phyloP scores from a whole-genome alignment of 2,113 vertebrate species.

The Arothron firmamentum region DNA sequence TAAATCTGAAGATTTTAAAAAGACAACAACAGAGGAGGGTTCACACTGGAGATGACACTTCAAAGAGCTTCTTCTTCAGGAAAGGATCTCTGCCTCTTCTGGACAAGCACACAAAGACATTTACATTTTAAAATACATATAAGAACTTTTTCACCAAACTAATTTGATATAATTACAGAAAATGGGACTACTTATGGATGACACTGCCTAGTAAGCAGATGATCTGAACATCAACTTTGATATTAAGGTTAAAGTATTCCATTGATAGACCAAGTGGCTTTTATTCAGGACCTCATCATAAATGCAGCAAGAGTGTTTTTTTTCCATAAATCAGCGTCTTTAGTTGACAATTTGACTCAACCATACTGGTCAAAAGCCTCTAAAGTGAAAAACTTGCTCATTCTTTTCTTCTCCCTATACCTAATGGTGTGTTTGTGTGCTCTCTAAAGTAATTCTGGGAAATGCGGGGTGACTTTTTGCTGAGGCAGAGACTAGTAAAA shows the following conservation, averaged over 20 bases:
- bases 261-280: not conserved
- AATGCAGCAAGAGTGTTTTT: no score
- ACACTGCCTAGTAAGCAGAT: not conserved
- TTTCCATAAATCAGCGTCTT: not conserved
- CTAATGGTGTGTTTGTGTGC: not conserved
- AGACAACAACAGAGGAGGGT: constrained; percentile 22
- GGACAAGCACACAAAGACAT: no score
- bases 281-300: not conserved
- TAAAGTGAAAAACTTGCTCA: no score
- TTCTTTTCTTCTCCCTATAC: no score
- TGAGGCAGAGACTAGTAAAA: not conserved
- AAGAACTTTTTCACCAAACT: no score
- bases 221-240: not conserved
- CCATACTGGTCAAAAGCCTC: not conserved
- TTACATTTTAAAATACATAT: no score
- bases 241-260: not conserved
- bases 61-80: constrained; percentile 42
- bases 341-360: not conserved
- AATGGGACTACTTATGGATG: not conserved
- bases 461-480: constrained; percentile 1
- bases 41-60: constrained; percentile 42
- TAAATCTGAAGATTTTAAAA: constrained; percentile 29
- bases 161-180: not conserved
- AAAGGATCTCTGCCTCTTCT: constrained; percentile 5
- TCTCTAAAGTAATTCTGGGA: constrained; percentile 8